Base-by-base conservation (phyloP, 2,113 vertebrate species). In the Galemys pyrenaicus region DNA sequence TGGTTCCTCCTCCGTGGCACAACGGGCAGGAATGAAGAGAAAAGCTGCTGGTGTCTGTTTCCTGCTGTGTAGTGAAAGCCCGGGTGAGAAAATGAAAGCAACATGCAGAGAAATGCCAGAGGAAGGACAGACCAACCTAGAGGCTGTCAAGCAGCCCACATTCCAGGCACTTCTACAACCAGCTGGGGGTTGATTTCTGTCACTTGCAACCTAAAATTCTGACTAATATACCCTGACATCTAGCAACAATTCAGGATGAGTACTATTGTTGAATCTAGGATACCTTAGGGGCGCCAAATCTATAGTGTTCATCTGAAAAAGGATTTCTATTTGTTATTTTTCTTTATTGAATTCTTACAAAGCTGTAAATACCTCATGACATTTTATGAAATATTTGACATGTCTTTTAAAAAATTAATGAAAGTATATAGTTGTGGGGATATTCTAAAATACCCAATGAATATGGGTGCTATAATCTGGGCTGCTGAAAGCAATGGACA, bases 281-380 rank as follows among this genome's bases (percentile, higher is more conserved):
- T 56, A 64, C 58, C 15, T 85, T 58, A 77, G 17, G 77, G 17
- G 56, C 8, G 37, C 51, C 35, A 89, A 24, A 46, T 82, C 41
- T 44, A 62, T 32, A 68, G 32, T 79, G 77, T 78, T 17, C 32
- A 54, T 54, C 39, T 56, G 49, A 77, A 77, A 83, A 71, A 6
- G 6, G 30, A 39, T 54, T 56, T 94, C 70, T 8, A 37, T 64
- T 64, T 58, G 9, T 37, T 16, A 35, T 78, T 73, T 89, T 94
- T 67, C 39, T 64, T n/a, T 44, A 80, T 65, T 30, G 80, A 92
- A 75, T 79, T 89, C 16, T 86, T 80, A 80, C 22, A 85, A 84
- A 67, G 77, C 13, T 79, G 3, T 68, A 32, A 46, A 41, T 32
- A 22, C 11, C 39, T 24, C n/a, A 1, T 64, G 19, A 51, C 86